phyloP scores from a whole-genome alignment of 1,140 invertebrate species.

The Lycorma delicatula region DNA sequence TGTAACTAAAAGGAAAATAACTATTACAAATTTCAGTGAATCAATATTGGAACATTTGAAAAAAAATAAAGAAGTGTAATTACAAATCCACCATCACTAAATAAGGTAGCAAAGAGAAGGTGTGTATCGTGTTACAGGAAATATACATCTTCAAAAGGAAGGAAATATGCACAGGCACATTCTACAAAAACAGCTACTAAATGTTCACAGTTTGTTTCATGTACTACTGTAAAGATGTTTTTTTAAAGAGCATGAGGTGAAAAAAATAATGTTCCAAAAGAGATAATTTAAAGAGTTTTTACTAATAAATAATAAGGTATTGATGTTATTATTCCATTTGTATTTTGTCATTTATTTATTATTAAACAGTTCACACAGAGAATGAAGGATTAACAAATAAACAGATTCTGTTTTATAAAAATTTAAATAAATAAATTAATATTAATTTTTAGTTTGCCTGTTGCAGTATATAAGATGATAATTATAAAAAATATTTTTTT shows the following conservation, averaged over 20 bases:
- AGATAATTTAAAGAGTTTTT: background rate
- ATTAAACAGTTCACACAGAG: background rate
- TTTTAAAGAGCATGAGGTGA: background rate
- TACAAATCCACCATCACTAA: background rate
- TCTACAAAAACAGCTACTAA: background rate
- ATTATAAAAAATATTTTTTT: too few species aligned
- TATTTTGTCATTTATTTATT: background rate
- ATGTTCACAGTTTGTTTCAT: background rate
- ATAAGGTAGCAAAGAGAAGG: background rate
- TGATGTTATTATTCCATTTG: background rate
- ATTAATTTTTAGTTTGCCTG: too few species aligned
- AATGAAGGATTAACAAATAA: too few species aligned
- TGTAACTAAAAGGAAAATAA: background rate
- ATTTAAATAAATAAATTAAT: too few species aligned
- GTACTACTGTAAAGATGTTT: background rate
- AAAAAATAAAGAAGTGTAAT: background rate
- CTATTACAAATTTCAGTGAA: background rate
- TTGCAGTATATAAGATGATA: too few species aligned
- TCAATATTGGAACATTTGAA: background rate
- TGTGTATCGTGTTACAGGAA: background rate
- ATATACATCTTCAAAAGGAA: background rate
- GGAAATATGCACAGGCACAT: background rate
- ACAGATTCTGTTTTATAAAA: too few species aligned
- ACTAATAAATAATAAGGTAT: background rate
- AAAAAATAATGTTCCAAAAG: background rate